Conservation (phyloP, 2,797 vertebrate species). For the Clamator glandarius region DNA sequence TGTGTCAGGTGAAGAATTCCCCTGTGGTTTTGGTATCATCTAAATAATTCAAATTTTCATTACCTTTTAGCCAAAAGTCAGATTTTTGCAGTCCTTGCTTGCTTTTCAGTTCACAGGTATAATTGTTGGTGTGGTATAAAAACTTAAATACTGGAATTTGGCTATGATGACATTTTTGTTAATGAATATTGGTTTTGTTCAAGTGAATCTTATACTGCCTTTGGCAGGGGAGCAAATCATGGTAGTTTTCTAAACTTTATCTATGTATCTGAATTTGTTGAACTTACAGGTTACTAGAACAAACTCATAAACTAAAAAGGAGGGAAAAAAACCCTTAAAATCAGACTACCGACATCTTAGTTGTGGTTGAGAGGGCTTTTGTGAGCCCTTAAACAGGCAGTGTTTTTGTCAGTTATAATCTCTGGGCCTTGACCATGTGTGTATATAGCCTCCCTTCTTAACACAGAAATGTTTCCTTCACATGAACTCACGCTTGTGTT, state of each 20-base stretch:
- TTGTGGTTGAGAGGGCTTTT: neutral
- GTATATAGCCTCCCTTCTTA: neutral
- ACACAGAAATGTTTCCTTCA: neutral
- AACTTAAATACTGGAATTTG: neutral
- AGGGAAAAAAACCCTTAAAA: neutral
- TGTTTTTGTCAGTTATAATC: fast-evolving
- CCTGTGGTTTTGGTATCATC: neutral
- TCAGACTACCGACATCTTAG: neutral
- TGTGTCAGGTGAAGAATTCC: neutral
- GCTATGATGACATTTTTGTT: neutral
- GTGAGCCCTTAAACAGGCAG: neutral
- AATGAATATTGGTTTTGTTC: neutral
- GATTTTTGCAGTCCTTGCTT: neutral
- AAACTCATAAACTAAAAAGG: neutral
- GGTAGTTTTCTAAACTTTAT: neutral
- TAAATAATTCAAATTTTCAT: neutral
- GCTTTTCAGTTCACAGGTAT: neutral
- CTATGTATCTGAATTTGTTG: neutral
- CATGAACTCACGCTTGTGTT: neutral
- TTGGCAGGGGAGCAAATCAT: neutral
- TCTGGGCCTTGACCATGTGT: neutral
- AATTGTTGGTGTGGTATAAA: neutral
- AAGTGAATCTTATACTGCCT: neutral
- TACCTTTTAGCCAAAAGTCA: neutral
- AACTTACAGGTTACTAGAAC: neutral